These are phyloP conservation scores for Glareola pratincola DNA, from an alignment of 2,113 vertebrate genomes.

Conservation along the genomic window DNA sequence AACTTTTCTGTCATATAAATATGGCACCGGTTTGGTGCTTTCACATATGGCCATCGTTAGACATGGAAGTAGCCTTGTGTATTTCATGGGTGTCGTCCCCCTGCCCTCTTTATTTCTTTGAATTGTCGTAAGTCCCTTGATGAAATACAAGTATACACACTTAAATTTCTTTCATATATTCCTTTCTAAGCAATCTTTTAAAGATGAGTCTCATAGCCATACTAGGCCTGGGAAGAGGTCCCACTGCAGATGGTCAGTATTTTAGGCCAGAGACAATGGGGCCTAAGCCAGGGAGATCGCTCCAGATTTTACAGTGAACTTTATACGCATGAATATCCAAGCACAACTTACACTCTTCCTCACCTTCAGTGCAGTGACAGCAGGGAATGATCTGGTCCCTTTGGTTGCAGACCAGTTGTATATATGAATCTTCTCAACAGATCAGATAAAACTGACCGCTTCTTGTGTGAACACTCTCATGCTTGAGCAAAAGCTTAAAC, in stretches of 20 bases:
- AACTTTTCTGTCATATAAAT: not conserved
- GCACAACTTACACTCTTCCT: rapidly evolving
- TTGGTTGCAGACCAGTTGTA: not conserved
- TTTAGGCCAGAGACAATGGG: not conserved
- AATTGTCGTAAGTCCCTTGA: not conserved
- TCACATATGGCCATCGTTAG: not conserved
- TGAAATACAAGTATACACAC: not conserved
- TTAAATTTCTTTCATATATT: not conserved
- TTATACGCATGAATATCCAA: not conserved
- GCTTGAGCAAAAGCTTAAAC: not conserved
- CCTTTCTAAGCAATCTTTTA: not conserved
- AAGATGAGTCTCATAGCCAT: not conserved
- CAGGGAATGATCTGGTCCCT: not conserved
- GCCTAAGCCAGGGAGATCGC: not conserved
- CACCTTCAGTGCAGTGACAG: not conserved
- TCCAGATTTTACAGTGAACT: not conserved
- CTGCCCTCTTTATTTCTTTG: not conserved
- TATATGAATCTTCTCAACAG: not conserved
- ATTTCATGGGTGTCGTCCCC: not conserved
- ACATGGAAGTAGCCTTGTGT: not conserved
- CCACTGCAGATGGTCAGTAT: not conserved
- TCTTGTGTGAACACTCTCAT: not conserved
- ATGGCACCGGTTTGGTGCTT: not conserved
- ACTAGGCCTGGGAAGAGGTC: not conserved
- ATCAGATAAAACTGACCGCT: not conserved